phyloP scores from a whole-genome alignment of 2,113 vertebrate genomes.

The Tragelaphus strepsiceros region DNA sequence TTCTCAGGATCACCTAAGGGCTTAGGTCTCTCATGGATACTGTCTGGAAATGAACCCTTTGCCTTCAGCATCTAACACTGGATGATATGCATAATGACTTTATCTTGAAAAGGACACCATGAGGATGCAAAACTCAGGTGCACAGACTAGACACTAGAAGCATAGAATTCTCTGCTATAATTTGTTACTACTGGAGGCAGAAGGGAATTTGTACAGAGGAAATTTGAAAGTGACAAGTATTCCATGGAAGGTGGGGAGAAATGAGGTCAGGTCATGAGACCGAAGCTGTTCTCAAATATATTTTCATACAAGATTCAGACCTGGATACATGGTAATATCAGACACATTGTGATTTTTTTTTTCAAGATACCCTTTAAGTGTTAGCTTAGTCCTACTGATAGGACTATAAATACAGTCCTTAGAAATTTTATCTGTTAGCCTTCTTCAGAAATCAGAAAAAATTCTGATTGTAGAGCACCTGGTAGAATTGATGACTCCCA shows the following conservation, averaged over 20 bases:
- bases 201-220: not conserved
- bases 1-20: not conserved
- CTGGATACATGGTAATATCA: not conserved
- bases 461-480: not conserved
- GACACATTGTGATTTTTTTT: not conserved
- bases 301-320: not conserved
- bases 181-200: not conserved
- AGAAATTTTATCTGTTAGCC: not conserved
- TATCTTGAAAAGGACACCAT: not conserved
- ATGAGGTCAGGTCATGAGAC: not conserved
- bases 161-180: not conserved
- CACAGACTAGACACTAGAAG: not conserved
- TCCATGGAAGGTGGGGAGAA: not conserved
- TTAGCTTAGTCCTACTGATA: not conserved
- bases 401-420: not conserved
- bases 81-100: not conserved
- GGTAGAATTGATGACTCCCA: not conserved
- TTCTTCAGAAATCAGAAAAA: not conserved
- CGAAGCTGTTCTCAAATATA: not conserved
- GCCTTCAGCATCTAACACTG: not conserved
- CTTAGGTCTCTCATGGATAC: not conserved
- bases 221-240: not conserved
- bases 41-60: not conserved
- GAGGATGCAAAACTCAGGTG: not conserved
- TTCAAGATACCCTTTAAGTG: not conserved